Evolutionary conservation across 2,888 invertebrate species (phyloP).

Genomic region (Cosmorhoe ocellata): DNA sequence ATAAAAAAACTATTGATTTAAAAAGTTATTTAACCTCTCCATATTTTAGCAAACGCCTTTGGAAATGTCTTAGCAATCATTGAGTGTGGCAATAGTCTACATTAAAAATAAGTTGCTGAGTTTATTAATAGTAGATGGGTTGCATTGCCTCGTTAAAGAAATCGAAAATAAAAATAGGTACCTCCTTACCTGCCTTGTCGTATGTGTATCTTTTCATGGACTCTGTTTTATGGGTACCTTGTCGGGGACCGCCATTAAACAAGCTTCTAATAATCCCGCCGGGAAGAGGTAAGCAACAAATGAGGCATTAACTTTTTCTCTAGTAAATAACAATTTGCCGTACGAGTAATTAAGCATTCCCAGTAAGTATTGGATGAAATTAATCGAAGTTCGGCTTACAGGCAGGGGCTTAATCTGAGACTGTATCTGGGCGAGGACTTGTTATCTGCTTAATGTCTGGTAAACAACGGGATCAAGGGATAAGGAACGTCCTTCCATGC

Average conservation of each 20-base stretch:
- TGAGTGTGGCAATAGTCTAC: background rate
- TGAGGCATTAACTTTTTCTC: slow-evolving; percentile 31
- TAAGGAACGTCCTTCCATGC: slow-evolving; percentile 80
- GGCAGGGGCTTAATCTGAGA: slow-evolving; percentile 77
- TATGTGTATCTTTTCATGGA: slow-evolving; percentile 4
- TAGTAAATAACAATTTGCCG: slow-evolving; percentile 55
- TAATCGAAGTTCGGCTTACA: slow-evolving; percentile 81
- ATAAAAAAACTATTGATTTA: no score
- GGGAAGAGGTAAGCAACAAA: slow-evolving; percentile 14
- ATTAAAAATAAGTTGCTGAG: background rate
- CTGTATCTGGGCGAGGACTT: slow-evolving; percentile 80
- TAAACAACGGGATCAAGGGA: slow-evolving; percentile 83
- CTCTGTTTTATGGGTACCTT: slow-evolving; percentile 15
- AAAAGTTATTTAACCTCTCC: no score
- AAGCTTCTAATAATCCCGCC: slow-evolving; percentile 16
- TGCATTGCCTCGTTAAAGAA: no score
- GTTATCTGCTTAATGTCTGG: slow-evolving; percentile 84
- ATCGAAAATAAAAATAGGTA: no score
- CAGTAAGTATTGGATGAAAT: slow-evolving; percentile 80
- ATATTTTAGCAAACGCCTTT: slow-evolving; percentile 23
- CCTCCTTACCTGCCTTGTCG: background rate
- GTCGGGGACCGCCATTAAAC: slow-evolving; percentile 18
- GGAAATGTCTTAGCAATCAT: slow-evolving; percentile 22
- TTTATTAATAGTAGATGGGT: background rate
- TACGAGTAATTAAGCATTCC: slow-evolving; percentile 63